Percentiles rank a stretch among this genome's conserved stretches.
Evolutionary conservation across 1,140 invertebrate genomes (phyloP).

Genomic region (Drosophila obscura): DNA sequence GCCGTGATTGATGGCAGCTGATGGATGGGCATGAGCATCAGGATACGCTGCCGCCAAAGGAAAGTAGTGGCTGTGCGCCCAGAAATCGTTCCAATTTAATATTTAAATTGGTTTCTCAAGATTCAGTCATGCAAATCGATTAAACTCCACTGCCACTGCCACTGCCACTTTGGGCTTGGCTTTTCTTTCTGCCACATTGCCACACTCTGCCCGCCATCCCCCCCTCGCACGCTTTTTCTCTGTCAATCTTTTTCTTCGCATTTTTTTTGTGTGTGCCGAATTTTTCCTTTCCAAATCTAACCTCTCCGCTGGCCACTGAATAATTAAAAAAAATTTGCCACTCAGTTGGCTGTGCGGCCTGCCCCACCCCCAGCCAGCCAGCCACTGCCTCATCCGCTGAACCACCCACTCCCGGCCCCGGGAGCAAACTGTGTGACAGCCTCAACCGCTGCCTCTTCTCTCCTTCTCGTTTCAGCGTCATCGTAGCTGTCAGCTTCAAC

Average conservation of each 20-base stretch:
- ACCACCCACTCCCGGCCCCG: constrained; percentile 15
- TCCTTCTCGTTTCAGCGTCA: constrained; percentile 30
- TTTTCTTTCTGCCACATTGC: too few species aligned
- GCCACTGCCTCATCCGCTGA: background rate
- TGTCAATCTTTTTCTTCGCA: constrained; percentile 11
- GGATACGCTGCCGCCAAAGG: too few species aligned
- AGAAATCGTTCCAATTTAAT: constrained; percentile 45
- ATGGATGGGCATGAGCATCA: background rate
- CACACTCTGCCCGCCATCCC: background rate
- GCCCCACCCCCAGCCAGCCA: too few species aligned
- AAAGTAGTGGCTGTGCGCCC: background rate
- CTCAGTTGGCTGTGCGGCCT: constrained; percentile 32
- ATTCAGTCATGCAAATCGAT: constrained; percentile 54
- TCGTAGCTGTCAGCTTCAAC: constrained; percentile 72
- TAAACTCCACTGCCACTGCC: constrained; percentile 33
- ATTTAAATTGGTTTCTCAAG: constrained; percentile 53
- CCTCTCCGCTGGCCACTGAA: constrained; percentile 55
- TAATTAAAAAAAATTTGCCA: constrained; percentile 74
- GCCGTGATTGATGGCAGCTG: constrained; percentile 47
- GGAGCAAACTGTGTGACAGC: constrained; percentile 65
- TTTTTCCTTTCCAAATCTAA: constrained; percentile 34
- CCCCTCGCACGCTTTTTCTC: background rate
- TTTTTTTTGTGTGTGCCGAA: constrained; percentile 1
- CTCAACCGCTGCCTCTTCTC: constrained; percentile 41
- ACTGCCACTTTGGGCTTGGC: background rate